Base-by-base conservation (phyloP, 2,113 vertebrate genomes). In the Nannobrachium achirus region DNA sequence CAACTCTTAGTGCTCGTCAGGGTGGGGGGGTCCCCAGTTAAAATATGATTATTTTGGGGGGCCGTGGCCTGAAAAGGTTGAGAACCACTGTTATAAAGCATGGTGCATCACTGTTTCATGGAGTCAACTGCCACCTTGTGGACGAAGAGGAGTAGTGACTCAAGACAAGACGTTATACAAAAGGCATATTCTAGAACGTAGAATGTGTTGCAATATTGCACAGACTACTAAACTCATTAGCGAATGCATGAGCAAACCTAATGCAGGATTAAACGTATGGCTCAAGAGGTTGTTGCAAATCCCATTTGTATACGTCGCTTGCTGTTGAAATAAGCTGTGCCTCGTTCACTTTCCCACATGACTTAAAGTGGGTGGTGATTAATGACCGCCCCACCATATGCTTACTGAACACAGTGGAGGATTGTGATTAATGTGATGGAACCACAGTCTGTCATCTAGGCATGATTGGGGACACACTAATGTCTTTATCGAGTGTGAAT, bases 41-140 rank as follows among this genome's bases (percentile, higher is more conserved):
- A n/a, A n/a, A n/a, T n/a, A n/a, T n/a, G n/a, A n/a, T n/a, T n/a
- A n/a, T n/a, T n/a, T n/a, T n/a, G n/a, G n/a, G n/a, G n/a, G n/a
- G n/a, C n/a, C n/a, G n/a, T n/a, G n/a, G n/a, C n/a, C 25, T 33
- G 25, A 5, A 5, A 33, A 33, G 25, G 25, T 33, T n/a, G n/a
- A n/a, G n/a, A n/a, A n/a, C n/a, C n/a, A n/a, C n/a, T n/a, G 6
- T 33, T 33, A 5, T 2, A 33, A 33, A 33, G 25, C 25, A 33
- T 33, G 25, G 25, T 33, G 25, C 9, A 1, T 49, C 41, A 38
- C 10, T 56, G 20, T 41, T 46, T 2, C 33, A 7, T 61, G 6
- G 66, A 50, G 20, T 81, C 14, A 56, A 69, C 55, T 77, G 81
- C 87, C 88, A 69, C 73, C 86, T 77, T 56, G 76, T 88, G 88